Base-by-base conservation (phyloP, 2,888 invertebrate species). In the Acronicta alni region DNA sequence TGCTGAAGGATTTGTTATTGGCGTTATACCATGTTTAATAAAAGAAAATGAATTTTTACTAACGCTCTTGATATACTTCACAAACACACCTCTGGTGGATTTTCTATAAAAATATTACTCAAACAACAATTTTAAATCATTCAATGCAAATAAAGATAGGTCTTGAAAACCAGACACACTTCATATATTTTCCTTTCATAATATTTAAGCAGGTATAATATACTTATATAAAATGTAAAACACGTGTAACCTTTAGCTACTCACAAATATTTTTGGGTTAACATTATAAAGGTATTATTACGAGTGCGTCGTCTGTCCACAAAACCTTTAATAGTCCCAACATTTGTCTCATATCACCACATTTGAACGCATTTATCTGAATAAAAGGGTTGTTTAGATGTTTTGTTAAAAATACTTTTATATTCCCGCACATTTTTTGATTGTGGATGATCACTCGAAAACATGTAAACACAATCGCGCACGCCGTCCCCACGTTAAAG, bases 401-500 rank as follows among this genome's bases (percentile, higher is more conserved):
- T 56, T 59, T 73, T 66, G 66, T 66, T 66, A 58, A 20, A 64
- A 72, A 66, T 35, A 35, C n/a, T 35, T 35, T 61, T 59, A 63
- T 64, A 58, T 73, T 69, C 48, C 17, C 51, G 55, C 46, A 66
- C 51, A 70, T 72, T 67, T 69, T 71, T 60, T 69, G 62, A 73
- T 65, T 72, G 66, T 72, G 62, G 45, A 69, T 69, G 78, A 78
- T 77, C 75, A 79, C 66, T 70, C 70, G 68, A 74, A 73, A 79
- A 75, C 71, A 78, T 75, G 79, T 81, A 80, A 84, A 87, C 82
- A 86, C 78, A 86, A 87, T 82, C 81, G 81, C 73, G 76, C 68
- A 66, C 73, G 65, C 65, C 59, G 64, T 64, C 78, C 75, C 70
- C 78, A 79, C 84, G 89, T 89, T 88, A 85, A 87, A 83, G 84